Evolutionary conservation across 2,797 vertebrate species (phyloP), one percentile per base, ranked within the genome.

Genomic region (Ptychadena robeensis): DNA sequence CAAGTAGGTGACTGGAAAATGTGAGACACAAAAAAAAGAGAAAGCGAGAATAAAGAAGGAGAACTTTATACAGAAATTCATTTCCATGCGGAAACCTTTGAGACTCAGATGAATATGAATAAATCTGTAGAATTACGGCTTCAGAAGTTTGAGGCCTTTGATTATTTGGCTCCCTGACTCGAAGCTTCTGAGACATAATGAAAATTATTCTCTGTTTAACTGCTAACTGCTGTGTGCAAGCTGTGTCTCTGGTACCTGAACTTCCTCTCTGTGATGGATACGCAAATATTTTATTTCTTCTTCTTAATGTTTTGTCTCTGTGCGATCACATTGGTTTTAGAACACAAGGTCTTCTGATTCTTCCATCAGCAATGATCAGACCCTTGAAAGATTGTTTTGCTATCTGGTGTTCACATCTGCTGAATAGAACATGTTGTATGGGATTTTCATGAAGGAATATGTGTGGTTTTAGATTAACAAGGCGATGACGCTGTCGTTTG

Each of bases 191-290:
- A 80, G 68, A 72, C 59, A 40, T 72, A 38, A 65, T 65, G 30
- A 72, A 44, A 63, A 80, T 64, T 64, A 80, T 80, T 80, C 78
- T 80, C 32, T 80, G 37, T 80, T 80, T 44, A 53, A 67, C 65
- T 79, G 76, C 76, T 79, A 70, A 79, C 48, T n/a, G 67, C 48
- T 61, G 34, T 68, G 48, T 71, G 34, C 67, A 61, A 44, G 34
- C 25, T 22, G 48, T n/a, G 66, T 61, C 78, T 71, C 53, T 18
- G n/a, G 35, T 69, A 28, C 30, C 63, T 15, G n/a, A 6, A 27
- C 2, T 32, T 63, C 64, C 28, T 14, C 75, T 3, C n/a, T 4
- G 59, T 30, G 10, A 25, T 27, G 35, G 31, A 35, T n/a, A 22
- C 64, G 65, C 76, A 57, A n/a, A 68, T 14, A 18, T 30, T 63